Evolutionary conservation across 1,140 invertebrate genomes (phyloP).

Genomic region (Pygmarrhopalites habei): DNA sequence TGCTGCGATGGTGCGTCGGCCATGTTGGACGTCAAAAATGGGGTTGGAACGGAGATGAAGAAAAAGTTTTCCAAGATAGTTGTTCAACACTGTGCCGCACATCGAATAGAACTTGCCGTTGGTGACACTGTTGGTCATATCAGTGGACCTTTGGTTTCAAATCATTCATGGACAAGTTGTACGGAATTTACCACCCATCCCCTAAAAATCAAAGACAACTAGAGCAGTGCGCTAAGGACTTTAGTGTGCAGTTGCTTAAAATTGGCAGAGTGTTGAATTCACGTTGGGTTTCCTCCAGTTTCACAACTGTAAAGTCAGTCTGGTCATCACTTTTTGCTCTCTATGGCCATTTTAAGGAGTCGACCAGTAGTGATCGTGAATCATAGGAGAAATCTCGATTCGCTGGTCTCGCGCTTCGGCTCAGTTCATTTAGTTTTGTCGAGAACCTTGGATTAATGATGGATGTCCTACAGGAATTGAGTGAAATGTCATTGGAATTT

Average conservation of each 20-base stretch:
- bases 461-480: too few relatives aligned
- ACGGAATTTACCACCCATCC: background rate
- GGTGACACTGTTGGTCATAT: background rate
- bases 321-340: background rate
- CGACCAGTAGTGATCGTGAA: too few relatives aligned
- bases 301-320: background rate
- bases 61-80: too few relatives aligned
- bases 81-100: background rate
- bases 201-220: background rate
- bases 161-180: background rate
- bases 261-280: background rate
- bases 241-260: background rate
- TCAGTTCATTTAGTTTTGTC: too few relatives aligned
- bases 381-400: too few relatives aligned
- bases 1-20: background rate
- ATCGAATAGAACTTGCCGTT: background rate
- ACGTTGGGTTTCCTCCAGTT: background rate
- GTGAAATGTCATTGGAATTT: too few relatives aligned
- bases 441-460: too few relatives aligned
- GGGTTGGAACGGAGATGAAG: background rate
- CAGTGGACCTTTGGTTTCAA: background rate
- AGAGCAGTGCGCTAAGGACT: background rate
- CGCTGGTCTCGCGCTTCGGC: too few relatives aligned
- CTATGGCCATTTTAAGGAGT: constrained; percentile 51
- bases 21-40: background rate